Percentiles rank a stretch among this genome's conserved stretches.
Conservation (phyloP, 2,113 vertebrate genomes). For the Colinus virginianus region DNA sequence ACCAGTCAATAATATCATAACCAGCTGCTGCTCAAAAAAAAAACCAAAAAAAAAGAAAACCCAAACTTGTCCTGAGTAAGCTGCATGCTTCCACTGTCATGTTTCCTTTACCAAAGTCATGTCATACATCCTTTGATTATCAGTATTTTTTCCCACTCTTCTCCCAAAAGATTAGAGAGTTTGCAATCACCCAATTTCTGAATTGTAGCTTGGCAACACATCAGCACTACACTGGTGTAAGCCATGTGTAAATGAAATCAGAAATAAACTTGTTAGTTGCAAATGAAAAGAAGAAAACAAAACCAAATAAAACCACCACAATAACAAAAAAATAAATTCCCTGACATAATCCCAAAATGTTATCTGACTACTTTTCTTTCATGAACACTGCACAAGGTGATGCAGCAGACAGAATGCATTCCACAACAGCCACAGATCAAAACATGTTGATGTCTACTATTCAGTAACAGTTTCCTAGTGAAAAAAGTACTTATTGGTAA, state of each 20-base stretch:
- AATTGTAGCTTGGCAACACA: neutral
- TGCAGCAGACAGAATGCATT: neutral
- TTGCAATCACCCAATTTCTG: neutral
- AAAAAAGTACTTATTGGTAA: neutral
- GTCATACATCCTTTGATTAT: neutral
- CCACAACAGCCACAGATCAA: neutral
- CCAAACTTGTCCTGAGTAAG: neutral
- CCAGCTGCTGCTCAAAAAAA: neutral
- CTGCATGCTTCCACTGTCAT: neutral
- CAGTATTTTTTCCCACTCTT: conserved; percentile 3
- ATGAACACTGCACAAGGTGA: neutral
- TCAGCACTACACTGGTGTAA: neutral
- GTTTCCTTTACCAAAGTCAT: conserved; percentile 9
- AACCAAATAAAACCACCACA: fast-evolving
- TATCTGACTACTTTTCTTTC: neutral
- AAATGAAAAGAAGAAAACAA: neutral
- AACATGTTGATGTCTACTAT: fast-evolving
- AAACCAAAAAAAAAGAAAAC: neutral
- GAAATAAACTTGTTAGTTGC: neutral
- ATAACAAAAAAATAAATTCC: neutral
- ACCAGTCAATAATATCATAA: neutral
- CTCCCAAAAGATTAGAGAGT: neutral
- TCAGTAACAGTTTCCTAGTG: neutral
- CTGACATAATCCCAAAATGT: neutral
- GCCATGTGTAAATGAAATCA: neutral